Conservation (phyloP, 2,797 vertebrate genomes). For the Pagetopsis macropterus region DNA sequence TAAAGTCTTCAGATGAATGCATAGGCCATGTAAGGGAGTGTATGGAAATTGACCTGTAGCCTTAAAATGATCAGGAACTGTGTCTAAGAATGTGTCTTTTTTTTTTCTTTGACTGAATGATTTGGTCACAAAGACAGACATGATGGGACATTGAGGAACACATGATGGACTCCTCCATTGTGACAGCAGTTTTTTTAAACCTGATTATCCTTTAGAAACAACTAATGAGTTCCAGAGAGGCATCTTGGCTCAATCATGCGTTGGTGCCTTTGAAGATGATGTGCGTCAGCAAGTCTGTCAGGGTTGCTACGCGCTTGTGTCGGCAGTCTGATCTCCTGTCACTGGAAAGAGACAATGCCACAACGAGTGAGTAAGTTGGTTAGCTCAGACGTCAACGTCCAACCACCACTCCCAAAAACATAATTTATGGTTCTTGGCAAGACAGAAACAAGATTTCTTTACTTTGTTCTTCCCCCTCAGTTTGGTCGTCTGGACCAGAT, state of each 20-base stretch:
- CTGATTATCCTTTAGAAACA: constrained; percentile 27
- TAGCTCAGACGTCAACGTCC: constrained; percentile 73
- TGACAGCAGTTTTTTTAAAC: constrained; percentile 7
- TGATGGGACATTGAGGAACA: constrained; percentile 19
- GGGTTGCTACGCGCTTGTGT: constrained; percentile 49
- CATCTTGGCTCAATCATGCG: constrained; percentile 42
- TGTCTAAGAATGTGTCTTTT: background rate
- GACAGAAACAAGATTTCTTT: constrained; percentile 49
- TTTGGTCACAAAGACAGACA: constrained; percentile 9
- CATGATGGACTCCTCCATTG: background rate
- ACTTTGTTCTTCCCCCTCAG: constrained; percentile 33
- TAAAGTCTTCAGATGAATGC: background rate
- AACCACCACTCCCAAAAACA: constrained; percentile 74
- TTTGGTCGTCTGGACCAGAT: constrained; percentile 57
- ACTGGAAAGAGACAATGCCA: constrained; percentile 61
- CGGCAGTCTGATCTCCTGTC: constrained; percentile 60
- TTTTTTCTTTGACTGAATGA: constrained; percentile 6
- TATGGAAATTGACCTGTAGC: background rate
- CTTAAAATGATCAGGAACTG: background rate
- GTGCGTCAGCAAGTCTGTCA: constrained; percentile 57
- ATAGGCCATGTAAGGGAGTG: background rate
- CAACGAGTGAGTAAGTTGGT: constrained; percentile 61
- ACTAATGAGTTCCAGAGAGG: constrained; percentile 53
- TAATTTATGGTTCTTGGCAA: constrained; percentile 76
- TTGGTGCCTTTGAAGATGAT: constrained; percentile 37